phyloP scores from a whole-genome alignment of 2,113 vertebrate species.

The Dascyllus trimaculatus region DNA sequence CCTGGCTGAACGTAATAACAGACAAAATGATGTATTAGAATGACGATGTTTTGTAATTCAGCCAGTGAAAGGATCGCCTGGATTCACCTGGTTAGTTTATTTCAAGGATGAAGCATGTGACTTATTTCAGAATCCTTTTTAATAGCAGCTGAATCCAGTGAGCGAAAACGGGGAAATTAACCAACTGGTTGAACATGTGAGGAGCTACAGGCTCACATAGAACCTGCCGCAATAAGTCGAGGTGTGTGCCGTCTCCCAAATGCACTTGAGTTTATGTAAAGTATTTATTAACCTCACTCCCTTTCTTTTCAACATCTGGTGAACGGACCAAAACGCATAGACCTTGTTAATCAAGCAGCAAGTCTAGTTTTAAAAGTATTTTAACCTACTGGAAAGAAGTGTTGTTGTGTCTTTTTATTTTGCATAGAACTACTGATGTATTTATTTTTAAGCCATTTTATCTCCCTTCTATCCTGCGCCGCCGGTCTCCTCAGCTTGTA shows the following conservation, averaged over 20 bases:
- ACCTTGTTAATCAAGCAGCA: slow-evolving; percentile 13
- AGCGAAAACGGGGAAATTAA: background rate
- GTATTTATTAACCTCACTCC: slow-evolving; percentile 65
- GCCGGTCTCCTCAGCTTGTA: slow-evolving; percentile 22
- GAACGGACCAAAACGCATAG: slow-evolving; percentile 48
- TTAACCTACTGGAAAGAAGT: slow-evolving; percentile 23
- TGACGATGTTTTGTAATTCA: background rate
- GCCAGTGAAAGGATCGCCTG: background rate
- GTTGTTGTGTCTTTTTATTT: slow-evolving; percentile 29
- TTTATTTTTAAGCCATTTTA: slow-evolving; percentile 61
- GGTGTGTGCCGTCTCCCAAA: slow-evolving; percentile 13
- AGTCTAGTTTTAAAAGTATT: slow-evolving; percentile 64
- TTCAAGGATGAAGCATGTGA: background rate
- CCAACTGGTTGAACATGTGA: background rate
- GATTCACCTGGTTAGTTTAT: background rate
- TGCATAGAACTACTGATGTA: slow-evolving; percentile 72
- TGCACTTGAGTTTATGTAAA: slow-evolving; percentile 50
- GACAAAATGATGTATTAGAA: background rate
- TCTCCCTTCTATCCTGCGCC: slow-evolving; percentile 29
- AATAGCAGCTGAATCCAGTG: slow-evolving; percentile 7
- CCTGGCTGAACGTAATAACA: background rate
- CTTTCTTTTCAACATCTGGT: slow-evolving; percentile 16
- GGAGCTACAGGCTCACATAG: background rate
- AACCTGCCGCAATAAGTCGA: background rate
- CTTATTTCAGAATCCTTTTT: slow-evolving; percentile 10